Percentiles rank a stretch among this genome's conserved stretches.
phyloP scores from a whole-genome alignment of 2,797 vertebrate genomes.

The Paguma larvata region DNA sequence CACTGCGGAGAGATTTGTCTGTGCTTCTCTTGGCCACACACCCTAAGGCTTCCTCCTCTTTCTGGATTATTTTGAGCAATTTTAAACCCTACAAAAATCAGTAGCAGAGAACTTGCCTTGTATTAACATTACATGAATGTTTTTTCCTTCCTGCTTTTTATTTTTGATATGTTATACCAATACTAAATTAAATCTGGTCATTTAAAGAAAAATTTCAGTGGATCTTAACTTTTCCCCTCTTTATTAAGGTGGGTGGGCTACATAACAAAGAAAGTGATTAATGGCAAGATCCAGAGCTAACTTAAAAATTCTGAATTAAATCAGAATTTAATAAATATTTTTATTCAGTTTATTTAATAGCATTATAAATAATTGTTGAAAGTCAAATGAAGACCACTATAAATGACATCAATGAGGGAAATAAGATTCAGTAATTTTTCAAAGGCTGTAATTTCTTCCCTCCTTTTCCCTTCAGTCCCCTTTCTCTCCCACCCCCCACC shows the following conservation, averaged over 20 bases:
- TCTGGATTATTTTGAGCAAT: slow-evolving; percentile 66
- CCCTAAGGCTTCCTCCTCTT: slow-evolving; percentile 41
- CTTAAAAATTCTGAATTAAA: slow-evolving; percentile 68
- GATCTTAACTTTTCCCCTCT: slow-evolving; percentile 12
- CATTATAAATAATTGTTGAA: slow-evolving; percentile 70
- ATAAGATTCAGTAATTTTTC: slow-evolving; percentile 79
- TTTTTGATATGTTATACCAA: slow-evolving; percentile 43
- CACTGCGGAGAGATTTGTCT: slow-evolving; percentile 71
- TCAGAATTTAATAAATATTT: not conserved
- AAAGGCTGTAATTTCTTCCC: slow-evolving; percentile 76
- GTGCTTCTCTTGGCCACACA: slow-evolving; percentile 71
- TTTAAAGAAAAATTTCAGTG: slow-evolving; percentile 48
- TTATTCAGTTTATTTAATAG: slow-evolving; percentile 62
- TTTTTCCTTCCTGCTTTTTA: slow-evolving; percentile 46
- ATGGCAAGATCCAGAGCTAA: slow-evolving; percentile 66
- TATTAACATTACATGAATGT: slow-evolving; percentile 28
- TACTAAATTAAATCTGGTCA: slow-evolving; percentile 58
- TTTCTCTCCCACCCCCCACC: slow-evolving; percentile 70
- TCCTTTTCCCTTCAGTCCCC: not conserved
- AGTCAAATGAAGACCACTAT: slow-evolving; percentile 76
- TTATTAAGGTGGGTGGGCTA: slow-evolving; percentile 81
- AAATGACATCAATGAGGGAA: slow-evolving; percentile 81
- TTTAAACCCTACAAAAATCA: slow-evolving; percentile 68
- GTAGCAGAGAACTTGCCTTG: slow-evolving; percentile 27
- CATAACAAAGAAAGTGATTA: slow-evolving; percentile 75